Base-by-base conservation (phyloP, 2,888 invertebrate species). In the Sminthurides aquaticus region DNA sequence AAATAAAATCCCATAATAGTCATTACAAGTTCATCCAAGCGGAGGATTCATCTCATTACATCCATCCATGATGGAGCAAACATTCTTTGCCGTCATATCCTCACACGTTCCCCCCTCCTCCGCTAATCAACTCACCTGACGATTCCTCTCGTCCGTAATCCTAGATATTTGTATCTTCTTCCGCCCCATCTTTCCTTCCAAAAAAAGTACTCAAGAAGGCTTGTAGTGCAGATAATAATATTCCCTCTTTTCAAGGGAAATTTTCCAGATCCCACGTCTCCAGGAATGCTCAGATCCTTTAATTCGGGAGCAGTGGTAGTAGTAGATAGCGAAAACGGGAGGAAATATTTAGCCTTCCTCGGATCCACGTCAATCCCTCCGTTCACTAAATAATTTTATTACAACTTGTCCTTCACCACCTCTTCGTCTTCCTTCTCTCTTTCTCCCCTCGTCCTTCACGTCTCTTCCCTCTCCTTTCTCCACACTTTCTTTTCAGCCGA, bases 141-240 rank as follows among this genome's bases (percentile, higher is more conserved):
- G 89, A 85, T 99, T 99, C 83, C 99, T 88, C 85, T 99, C 99
- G 84, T 99, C 98, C 81, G 96, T 96, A 82, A 99, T 99, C 81
- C 98, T 91, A 78, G 97, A 97, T 85, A 99, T 99, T 86, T 99
- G 96, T 84, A 98, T 98, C 90, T 98, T 98, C 85, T 98, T 98
- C 82, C 97, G 91, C 84, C 97, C 97, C 98, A 98, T 98, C 57
- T 56, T 60, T 60, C n/a, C n/a, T n/a, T 43, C n/a, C 11, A 15
- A 54, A 8, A 24, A 11, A 22, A n/a, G n/a, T n/a, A 54, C 54
- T 54, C 54, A 18, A 43, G 18, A 52, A 52, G 22, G 43, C 15
- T 34, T 34, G 15, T n/a, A n/a, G n/a, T n/a, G n/a, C n/a, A n/a
- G n/a, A n/a, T n/a, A n/a, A n/a, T n/a, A n/a, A 15, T 34, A 34